Evolutionary conservation across 2,113 vertebrate species (phyloP), one percentile per base, ranked within the genome.

Genomic region (Dolichallabes microphthalmus): DNA sequence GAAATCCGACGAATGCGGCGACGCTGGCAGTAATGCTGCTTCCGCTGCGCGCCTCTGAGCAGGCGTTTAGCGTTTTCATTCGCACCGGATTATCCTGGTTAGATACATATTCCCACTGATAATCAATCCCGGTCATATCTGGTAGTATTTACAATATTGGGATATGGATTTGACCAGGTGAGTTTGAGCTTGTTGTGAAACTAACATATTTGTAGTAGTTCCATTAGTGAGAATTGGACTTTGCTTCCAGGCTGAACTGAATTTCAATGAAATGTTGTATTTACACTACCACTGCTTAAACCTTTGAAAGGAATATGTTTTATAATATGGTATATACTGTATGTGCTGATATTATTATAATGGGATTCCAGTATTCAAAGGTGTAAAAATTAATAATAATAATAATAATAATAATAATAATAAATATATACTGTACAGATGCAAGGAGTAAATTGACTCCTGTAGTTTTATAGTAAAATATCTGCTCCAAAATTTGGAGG

Each of bases 51-150:
- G 66, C 74, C 55, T 58, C 68, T 32, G 69, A 87, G 71, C 78
- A 85, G 86, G 86, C 85, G 78, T 68, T 35, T 80, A 20, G 77
- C 85, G 35, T 74, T 82, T 76, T 64, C 82, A 83, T 87, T 83
- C 64, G 9, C 19, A 27, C 0, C 74, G 81, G 88, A 89, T 91
- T 85, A 89, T 82, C 86, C 75, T 80, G 86, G 90, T 89, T 85
- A 87, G 69, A 86, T 80, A 22, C 17, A 73, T 84, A 87, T 90
- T 85, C 76, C 66, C 63, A 66, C 83, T 22, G 75, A 87, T 74
- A 81, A 87, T 85, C 61, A 83, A 83, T 77, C 35, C 25, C 68
- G 74, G 85, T 76, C 80, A 78, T 84, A 69, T 78, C 82, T 73
- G 79, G 82, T 55, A 57, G 39, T 55, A 57, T 58, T 82, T 32